phyloP scores from a whole-genome alignment of 1,140 invertebrate species.

The Bicyclus anynana region DNA sequence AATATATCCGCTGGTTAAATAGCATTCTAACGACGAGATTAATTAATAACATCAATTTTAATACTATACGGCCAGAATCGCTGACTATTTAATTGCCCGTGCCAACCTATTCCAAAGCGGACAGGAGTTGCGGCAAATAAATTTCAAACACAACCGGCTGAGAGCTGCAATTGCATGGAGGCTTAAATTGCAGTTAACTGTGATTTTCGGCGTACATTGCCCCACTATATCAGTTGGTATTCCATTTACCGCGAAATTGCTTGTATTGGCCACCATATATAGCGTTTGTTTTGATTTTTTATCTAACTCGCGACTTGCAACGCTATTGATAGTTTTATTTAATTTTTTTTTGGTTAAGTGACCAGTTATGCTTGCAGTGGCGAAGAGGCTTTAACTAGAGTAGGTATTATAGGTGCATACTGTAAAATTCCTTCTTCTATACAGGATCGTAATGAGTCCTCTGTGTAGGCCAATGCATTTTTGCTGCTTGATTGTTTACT shows the following conservation, averaged over 20 bases:
- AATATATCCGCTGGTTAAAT: not conserved
- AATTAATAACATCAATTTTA: not conserved
- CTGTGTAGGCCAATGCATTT: too few relatives aligned
- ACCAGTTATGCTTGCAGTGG: too few relatives aligned
- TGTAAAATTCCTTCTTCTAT: too few relatives aligned
- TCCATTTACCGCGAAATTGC: slow-evolving; percentile 15
- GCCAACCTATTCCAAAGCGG: slow-evolving; percentile 28
- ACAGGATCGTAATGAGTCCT: too few relatives aligned
- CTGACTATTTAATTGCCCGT: slow-evolving; percentile 25
- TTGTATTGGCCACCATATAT: not conserved
- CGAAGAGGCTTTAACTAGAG: too few relatives aligned
- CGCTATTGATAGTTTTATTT: not conserved
- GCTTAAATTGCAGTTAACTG: slow-evolving; percentile 32
- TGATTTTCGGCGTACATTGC: slow-evolving; percentile 30
- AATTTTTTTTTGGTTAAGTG: too few relatives aligned
- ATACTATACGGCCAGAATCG: slow-evolving; percentile 7
- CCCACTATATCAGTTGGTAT: slow-evolving; percentile 20
- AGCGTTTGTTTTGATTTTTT: not conserved
- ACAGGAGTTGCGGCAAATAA: slow-evolving; percentile 28
- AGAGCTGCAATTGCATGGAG: slow-evolving; percentile 27
- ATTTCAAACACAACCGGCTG: slow-evolving; percentile 29
- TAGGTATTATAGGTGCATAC: too few relatives aligned
- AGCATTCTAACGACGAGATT: not conserved
- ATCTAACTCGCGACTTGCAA: not conserved
- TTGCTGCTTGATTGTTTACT: too few relatives aligned